A percentile compares a stretch with the other conserved stretches of the same genome.
Conservation (phyloP, 2,888 invertebrate genomes). For the Macrophya annulata region DNA sequence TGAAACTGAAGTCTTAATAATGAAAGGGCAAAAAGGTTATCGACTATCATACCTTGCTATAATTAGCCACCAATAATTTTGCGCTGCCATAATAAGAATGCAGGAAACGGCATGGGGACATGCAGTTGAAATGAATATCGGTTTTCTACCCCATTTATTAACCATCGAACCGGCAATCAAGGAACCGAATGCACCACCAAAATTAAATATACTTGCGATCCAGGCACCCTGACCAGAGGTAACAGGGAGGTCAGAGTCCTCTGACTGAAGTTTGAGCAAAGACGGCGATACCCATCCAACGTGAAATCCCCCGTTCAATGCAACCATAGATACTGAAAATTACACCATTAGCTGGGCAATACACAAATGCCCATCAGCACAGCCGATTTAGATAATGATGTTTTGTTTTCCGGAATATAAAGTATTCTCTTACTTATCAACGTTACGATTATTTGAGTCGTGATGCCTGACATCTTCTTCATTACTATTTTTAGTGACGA, state of each 20-base stretch:
- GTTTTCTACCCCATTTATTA: slow-evolving; percentile 46
- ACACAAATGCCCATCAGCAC: slow-evolving; percentile 40
- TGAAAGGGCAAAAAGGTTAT: too few relatives aligned
- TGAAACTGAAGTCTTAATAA: too few relatives aligned
- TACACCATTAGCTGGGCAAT: not conserved
- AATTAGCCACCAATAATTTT: slow-evolving; percentile 8
- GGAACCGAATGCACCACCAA: slow-evolving; percentile 63
- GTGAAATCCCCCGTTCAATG: slow-evolving; percentile 56
- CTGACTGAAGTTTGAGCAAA: slow-evolving; percentile 36
- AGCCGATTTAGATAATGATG: too few relatives aligned
- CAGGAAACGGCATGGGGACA: not conserved
- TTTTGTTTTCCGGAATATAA: too few relatives aligned
- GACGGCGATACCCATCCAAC: slow-evolving; percentile 58
- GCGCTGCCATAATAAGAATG: not conserved
- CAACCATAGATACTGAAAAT: slow-evolving; percentile 41
- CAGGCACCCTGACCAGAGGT: slow-evolving; percentile 57
- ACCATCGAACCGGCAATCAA: slow-evolving; percentile 56
- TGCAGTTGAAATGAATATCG: not conserved
- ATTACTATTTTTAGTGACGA: not conserved
- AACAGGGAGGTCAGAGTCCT: slow-evolving; percentile 49
- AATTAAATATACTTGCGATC: slow-evolving; percentile 57
- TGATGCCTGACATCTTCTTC: not conserved
- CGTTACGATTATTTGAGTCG: not conserved
- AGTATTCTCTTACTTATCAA: not conserved
- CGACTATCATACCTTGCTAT: not conserved